Evolutionary conservation across 2,888 invertebrate genomes (phyloP), one percentile per base, ranked within the genome.

Genomic region (Tetragonula carbonaria): DNA sequence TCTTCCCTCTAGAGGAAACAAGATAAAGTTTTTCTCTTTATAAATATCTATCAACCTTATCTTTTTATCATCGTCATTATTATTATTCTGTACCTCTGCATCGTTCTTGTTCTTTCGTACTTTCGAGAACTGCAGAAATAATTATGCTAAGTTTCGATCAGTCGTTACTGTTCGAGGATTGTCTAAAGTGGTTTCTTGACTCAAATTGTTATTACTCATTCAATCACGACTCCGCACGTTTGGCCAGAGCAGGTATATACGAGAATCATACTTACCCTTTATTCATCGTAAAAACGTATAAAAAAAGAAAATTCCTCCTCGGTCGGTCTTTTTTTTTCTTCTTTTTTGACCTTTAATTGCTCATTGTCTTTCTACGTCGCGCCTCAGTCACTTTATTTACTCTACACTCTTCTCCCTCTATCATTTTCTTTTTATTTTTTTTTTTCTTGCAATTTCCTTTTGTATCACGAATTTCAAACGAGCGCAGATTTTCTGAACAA

Each of bases 31-130:
- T 38, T 63, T 28, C 67, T 73, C 73, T 83, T 83, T 83, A 83
- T 83, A 83, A 83, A 83, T 83, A 83, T 63, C 73, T 68, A 63
- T 83, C n/a, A 83, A 83, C 84, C 72, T 83, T 83, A 83, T 83
- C 83, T 77, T 16, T 74, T n/a, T 11, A 23, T n/a, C 1, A 62
- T 62, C 18, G 11, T 62, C 28, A 0, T 18, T 21, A 1, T 62
- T 4, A 8, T 8, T 62, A 16, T 62, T 16, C 38, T 18, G 28
- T 28, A 28, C 1, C 28, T 71, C 8, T 33, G 14, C 16, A 8
- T 53, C 21, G 53, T 59, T 23, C 28, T 23, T 38, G 8, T 23
- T 16, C 0, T 55, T 4, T 57, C 8, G 6, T 28, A 18, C 18
- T 65, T 18, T 53, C n/a, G 4, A 67, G 67, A 59, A 33, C 51